These are phyloP conservation scores for Sycon ciliatum DNA, from an alignment of 37 sponge, comb jelly and placozoan species.

Conservation along the genomic window DNA sequence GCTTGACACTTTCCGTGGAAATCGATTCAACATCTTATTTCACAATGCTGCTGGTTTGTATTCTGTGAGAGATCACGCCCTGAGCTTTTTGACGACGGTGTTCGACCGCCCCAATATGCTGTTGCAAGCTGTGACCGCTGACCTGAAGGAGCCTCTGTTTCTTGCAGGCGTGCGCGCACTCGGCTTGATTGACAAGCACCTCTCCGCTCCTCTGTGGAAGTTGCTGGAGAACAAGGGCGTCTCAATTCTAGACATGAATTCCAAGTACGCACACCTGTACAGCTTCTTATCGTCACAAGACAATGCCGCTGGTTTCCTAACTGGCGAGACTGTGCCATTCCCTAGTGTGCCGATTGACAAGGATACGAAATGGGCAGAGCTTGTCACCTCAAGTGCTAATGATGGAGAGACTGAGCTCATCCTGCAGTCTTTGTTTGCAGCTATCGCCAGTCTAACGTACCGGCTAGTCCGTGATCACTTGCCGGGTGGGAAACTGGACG, in stretches of 20 bases:
- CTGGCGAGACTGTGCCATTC: no score
- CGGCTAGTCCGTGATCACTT: conserved; percentile 1
- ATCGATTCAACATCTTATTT: conserved; percentile 25
- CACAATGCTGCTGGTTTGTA: conserved; percentile 20
- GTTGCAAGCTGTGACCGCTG: conserved; percentile 17
- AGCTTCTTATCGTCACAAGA: no score
- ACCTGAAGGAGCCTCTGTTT: conserved; percentile 16
- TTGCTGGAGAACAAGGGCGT: no score
- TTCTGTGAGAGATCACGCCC: not conserved
- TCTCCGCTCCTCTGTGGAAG: conserved; percentile 36
- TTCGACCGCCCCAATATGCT: conserved; percentile 24
- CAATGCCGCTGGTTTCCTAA: no score
- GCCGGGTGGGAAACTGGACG: not conserved
- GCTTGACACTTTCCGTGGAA: not conserved
- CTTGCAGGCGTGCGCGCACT: conserved; percentile 22
- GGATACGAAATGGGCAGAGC: no score
- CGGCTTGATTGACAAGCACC: conserved; percentile 25
- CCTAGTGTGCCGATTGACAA: no score
- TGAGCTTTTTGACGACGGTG: conserved; percentile 15
- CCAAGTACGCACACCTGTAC: no score
- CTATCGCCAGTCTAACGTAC: no score
- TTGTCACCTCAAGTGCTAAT: no score
- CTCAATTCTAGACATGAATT: no score
- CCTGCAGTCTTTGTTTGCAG: no score
- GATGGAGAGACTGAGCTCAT: no score